A percentile compares a stretch with the other conserved stretches of the same genome.
Evolutionary conservation across 2,113 vertebrate species (phyloP).

Genomic region (Alligator mississippiensis): DNA sequence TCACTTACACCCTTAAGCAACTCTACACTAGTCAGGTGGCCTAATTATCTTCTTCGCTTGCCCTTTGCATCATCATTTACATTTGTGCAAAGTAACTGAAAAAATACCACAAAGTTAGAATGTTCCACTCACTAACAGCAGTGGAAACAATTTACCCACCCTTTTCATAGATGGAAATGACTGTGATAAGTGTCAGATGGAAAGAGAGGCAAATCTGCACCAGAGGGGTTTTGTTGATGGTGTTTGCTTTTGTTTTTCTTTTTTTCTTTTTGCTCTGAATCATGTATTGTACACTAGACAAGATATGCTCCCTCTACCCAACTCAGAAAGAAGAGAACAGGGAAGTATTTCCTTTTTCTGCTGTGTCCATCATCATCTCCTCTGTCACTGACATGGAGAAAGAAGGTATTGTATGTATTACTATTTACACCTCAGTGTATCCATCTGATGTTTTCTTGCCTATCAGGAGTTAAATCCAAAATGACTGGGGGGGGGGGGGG

Average conservation of each 20-base stretch:
- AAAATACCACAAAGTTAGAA: neutral
- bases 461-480: neutral
- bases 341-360: neutral
- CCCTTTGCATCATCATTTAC: neutral
- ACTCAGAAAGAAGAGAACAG: neutral
- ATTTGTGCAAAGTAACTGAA: accelerated
- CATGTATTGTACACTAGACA: neutral
- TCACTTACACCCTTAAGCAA: neutral
- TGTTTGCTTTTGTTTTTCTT: neutral
- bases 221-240: neutral
- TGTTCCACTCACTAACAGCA: neutral
- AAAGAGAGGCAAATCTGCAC: neutral
- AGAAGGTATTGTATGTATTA: neutral
- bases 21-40: neutral
- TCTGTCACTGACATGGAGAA: neutral
- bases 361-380: neutral
- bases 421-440: neutral
- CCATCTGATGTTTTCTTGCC: neutral
- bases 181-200: neutral
- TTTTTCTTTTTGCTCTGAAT: no score
- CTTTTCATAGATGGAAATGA: neutral
- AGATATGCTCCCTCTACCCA: neutral
- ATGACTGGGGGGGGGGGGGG: neutral
- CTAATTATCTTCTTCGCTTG: accelerated
- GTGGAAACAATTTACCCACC: neutral